phyloP scores from a whole-genome alignment of 2,113 vertebrate species.

The Siniperca chuatsi region DNA sequence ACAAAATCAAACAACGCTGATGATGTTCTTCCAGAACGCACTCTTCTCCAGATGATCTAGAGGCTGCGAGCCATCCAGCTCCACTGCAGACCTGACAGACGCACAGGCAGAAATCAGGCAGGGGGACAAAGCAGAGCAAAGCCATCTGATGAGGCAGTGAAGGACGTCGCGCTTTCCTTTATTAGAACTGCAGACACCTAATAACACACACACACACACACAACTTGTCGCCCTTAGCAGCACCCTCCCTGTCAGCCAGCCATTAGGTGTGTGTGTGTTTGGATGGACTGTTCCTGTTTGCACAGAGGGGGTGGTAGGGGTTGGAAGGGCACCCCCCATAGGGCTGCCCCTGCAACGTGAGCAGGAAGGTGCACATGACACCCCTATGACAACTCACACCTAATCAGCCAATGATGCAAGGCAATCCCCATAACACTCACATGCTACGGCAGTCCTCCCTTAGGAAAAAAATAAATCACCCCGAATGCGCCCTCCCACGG shows the following conservation, averaged over 20 bases:
- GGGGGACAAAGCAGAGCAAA: constrained; percentile 71
- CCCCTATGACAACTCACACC: constrained; percentile 74
- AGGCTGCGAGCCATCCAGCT: constrained; percentile 61
- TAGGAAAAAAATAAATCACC: constrained; percentile 4
- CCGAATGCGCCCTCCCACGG: constrained; percentile 6
- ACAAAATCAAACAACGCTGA: neutral
- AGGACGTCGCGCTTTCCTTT: constrained; percentile 81
- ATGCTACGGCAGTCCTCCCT: constrained; percentile 40
- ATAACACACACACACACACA: constrained; percentile 71
- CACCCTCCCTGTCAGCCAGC: constrained; percentile 63
- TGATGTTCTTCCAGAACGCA: constrained; percentile 7
- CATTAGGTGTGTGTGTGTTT: constrained; percentile 62
- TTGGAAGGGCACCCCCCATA: constrained; percentile 68
- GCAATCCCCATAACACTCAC: constrained; percentile 71
- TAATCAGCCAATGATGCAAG: constrained; percentile 77
- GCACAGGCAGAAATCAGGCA: constrained; percentile 56
- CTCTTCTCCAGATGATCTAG: constrained; percentile 67
- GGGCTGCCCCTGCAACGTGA: constrained; percentile 83
- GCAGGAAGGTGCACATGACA: constrained; percentile 78
- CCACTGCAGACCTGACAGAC: constrained; percentile 53
- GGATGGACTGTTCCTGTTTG: constrained; percentile 75
- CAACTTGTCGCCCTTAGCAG: constrained; percentile 71
- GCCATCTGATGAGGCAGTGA: constrained; percentile 81
- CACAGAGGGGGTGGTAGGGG: constrained; percentile 57
- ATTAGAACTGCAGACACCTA: constrained; percentile 85